Conservation (phyloP, 2,888 invertebrate species). For the Candidula unifasciata region DNA sequence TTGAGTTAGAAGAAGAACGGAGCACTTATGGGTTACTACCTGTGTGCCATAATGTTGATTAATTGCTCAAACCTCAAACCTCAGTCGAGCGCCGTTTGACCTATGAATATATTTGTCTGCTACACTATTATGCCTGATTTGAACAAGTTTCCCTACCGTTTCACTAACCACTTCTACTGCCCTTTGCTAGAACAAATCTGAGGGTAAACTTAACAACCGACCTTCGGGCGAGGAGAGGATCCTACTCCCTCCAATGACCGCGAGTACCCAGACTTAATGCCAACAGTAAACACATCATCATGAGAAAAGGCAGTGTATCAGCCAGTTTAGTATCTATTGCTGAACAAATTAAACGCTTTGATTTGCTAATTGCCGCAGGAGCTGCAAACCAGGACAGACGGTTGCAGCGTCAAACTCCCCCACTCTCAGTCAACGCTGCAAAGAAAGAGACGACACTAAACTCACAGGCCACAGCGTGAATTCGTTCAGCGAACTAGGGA, state of each 20-base stretch:
- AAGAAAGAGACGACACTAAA: not conserved
- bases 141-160: not conserved
- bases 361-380: slow-evolving; percentile 18
- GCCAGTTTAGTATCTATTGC: slow-evolving; percentile 29
- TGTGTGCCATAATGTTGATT: too few species aligned
- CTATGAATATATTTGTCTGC: too few species aligned
- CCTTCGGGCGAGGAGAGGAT: slow-evolving; percentile 2
- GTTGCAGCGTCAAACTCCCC: not conserved
- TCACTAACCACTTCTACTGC: too few species aligned
- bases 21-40: too few species aligned
- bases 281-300: slow-evolving; percentile 23
- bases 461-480: not conserved
- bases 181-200: not conserved
- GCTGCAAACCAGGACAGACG: not conserved
- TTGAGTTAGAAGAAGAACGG: too few species aligned
- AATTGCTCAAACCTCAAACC: too few species aligned
- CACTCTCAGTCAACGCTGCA: not conserved
- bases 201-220: slow-evolving; percentile 21
- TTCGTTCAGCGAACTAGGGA: not conserved
- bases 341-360: slow-evolving; percentile 32
- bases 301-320: not conserved
- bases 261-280: slow-evolving; percentile 13
- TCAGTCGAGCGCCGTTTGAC: too few species aligned
- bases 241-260: not conserved
- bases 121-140: too few species aligned